Evolutionary conservation across 2,113 vertebrate genomes (phyloP).

Genomic region (Cebidichthys violaceus): DNA sequence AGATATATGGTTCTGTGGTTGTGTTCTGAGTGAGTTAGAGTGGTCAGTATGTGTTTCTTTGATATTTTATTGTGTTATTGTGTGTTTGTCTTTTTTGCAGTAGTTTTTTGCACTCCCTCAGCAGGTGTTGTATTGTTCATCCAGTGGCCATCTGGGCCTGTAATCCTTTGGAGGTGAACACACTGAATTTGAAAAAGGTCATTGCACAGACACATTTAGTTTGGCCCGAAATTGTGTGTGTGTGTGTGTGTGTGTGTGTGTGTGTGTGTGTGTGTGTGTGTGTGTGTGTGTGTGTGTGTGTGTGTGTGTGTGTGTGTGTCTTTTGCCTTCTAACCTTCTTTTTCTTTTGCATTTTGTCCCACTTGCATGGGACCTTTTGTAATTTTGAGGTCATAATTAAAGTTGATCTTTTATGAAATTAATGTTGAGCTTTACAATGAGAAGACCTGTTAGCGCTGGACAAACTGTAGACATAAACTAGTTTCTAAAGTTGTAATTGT

Average conservation of each 20-base stretch:
- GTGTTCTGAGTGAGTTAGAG: constrained; percentile 1
- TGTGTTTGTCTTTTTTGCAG: constrained; percentile 42
- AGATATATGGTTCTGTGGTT: not conserved
- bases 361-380: constrained; percentile 58
- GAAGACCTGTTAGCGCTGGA: constrained; percentile 13
- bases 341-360: constrained; percentile 70
- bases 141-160: constrained; percentile 81
- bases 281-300: constrained; percentile 29
- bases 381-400: constrained; percentile 59
- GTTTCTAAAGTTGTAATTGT: not conserved
- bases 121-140: constrained; percentile 85
- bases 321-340: constrained; percentile 59
- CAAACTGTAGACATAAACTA: constrained; percentile 25
- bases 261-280: constrained; percentile 31
- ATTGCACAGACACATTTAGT: constrained; percentile 72
- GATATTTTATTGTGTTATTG: constrained; percentile 21
- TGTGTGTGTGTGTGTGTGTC: not conserved
- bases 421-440: constrained; percentile 31
- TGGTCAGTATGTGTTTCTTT: constrained; percentile 14
- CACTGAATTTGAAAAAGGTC: constrained; percentile 82
- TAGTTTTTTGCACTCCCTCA: constrained; percentile 49
- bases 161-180: constrained; percentile 83
- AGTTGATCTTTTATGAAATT: constrained; percentile 64
- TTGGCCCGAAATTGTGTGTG: constrained; percentile 38
- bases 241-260: constrained; percentile 28